Evolutionary conservation across 2,888 invertebrate genomes (phyloP).

Genomic region (Drosophila emarginata): DNA sequence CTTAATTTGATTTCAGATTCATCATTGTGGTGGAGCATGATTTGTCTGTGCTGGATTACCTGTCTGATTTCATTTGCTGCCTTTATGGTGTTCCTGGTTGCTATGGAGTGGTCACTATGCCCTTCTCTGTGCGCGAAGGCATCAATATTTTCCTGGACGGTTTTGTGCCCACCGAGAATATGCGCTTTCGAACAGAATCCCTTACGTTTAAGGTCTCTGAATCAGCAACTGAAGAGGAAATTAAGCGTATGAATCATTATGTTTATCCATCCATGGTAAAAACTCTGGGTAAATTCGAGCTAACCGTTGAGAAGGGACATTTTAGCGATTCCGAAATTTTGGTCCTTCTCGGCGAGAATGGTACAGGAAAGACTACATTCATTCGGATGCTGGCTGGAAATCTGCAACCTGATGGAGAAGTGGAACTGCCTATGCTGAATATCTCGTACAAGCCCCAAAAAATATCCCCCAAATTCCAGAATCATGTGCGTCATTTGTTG

Average conservation of each 20-base stretch:
- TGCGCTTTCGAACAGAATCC: conserved; percentile 98
- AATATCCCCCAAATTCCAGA: conserved; percentile 98
- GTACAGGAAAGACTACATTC: conserved; percentile 99
- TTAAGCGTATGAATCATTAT: conserved; percentile 98
- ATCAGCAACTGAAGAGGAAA: conserved; percentile 98
- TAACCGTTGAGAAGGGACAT: conserved; percentile 93
- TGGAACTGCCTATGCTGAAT: conserved; percentile 90
- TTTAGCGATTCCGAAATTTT: conserved; percentile 99
- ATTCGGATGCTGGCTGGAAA: conserved; percentile 99
- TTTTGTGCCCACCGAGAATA: conserved; percentile 99
- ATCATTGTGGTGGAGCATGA: conserved; percentile 99
- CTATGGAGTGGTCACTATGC: conserved; percentile 99
- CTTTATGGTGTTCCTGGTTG: conserved; percentile 99
- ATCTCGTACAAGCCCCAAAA: conserved; percentile 99
- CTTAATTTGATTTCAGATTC: conserved; percentile 85
- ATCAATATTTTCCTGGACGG: conserved; percentile 99
- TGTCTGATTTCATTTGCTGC: conserved; percentile 99
- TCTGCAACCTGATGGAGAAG: conserved; percentile 91
- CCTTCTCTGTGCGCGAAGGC: conserved; percentile 99
- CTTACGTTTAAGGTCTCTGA: conserved; percentile 99
- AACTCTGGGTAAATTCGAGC: conserved; percentile 88
- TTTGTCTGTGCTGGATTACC: conserved; percentile 98
- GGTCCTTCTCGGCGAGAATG: conserved; percentile 98
- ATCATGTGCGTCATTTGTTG: conserved; percentile 94
- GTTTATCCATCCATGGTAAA: conserved; percentile 97